A percentile compares a stretch with the other conserved stretches of the same genome.
These are phyloP conservation scores for Eledone cirrhosa DNA, from an alignment of 2,888 invertebrate genomes.

Conservation along the genomic window DNA sequence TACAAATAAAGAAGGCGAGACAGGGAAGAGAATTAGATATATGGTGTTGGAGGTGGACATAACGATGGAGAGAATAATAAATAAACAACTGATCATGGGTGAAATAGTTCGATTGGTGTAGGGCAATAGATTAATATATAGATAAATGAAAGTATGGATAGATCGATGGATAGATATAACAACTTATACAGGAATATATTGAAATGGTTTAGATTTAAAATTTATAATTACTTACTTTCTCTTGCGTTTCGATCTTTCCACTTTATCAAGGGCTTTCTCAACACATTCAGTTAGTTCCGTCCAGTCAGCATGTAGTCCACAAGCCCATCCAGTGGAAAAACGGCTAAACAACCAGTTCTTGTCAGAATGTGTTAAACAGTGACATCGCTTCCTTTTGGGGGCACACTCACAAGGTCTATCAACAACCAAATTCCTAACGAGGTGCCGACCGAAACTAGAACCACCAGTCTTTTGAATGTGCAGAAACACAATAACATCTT, in stretches of 20 bases:
- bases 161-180: no score
- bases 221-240: constrained; percentile 68
- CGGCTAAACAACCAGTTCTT: constrained; percentile 81
- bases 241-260: constrained; percentile 83
- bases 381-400: constrained; percentile 81
- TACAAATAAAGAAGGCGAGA: no score
- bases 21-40: no score
- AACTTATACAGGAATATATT: no score
- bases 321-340: constrained; percentile 69
- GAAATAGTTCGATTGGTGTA: no score
- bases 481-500: constrained; percentile 96
- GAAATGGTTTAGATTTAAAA: no score
- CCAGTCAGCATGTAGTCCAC: constrained; percentile 98
- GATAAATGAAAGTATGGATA: no score
- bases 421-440: constrained; percentile 92
- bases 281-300: constrained; percentile 78
- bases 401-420: constrained; percentile 94
- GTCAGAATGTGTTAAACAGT: constrained; percentile 53
- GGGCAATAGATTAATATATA: no score
- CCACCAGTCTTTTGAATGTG: constrained; percentile 99
- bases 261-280: constrained; percentile 87
- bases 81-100: no score
- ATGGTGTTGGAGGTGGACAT: no score
- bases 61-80: no score
- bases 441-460: constrained; percentile 93